Base-by-base conservation (phyloP, 2,888 invertebrate genomes). In the Synergus umbraculus region DNA sequence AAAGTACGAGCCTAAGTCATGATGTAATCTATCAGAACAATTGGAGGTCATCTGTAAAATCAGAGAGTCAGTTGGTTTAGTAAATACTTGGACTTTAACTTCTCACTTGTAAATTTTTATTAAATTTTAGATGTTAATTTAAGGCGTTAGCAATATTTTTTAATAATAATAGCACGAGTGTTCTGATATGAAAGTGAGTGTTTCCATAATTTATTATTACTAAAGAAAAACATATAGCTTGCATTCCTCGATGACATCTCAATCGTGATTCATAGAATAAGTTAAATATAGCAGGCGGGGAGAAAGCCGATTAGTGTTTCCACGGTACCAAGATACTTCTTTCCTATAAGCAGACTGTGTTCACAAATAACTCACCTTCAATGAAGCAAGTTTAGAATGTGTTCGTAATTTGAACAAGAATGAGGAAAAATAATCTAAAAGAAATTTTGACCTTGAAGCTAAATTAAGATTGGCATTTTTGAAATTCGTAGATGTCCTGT, bases 181-280 rank as follows among this genome's bases (percentile, higher is more conserved):
- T 65, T 41, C 12, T 41, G 10, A n/a, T 64, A 22, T 13, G 13
- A 64, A 22, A 64, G 29, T 64, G 41, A 64, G 5, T 64, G 29
- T 64, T 29, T 65, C 15, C 2, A 41, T 37, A 4, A 37, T 58
- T 18, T 2, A 18, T 0, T 9, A 18, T 18, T 2, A 18, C 0
- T 9, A 18, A 18, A 18, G 7, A 58, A n/a, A 58, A 58, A 3
- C 0, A 37, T 41, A n/a, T 54, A 73, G n/a, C 54, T 49, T 73
- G 37, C 73, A 73, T 73, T 54, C n/a, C 37, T 37, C 10, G n/a
- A 73, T 73, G 69, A 73, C 37, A 73, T 54, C 8, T 73, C 54
- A 54, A 73, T 58, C n/a, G n/a, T 73, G 73, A 73, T 73, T 73
- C 73, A 73, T 18, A n/a, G 73, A 41, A 58, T 58, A 41, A 37